A percentile compares a stretch with the other conserved stretches of the same genome.
Evolutionary conservation across 92 coral and sea anemone species (phyloP).

Genomic region (Diadumene lineata): DNA sequence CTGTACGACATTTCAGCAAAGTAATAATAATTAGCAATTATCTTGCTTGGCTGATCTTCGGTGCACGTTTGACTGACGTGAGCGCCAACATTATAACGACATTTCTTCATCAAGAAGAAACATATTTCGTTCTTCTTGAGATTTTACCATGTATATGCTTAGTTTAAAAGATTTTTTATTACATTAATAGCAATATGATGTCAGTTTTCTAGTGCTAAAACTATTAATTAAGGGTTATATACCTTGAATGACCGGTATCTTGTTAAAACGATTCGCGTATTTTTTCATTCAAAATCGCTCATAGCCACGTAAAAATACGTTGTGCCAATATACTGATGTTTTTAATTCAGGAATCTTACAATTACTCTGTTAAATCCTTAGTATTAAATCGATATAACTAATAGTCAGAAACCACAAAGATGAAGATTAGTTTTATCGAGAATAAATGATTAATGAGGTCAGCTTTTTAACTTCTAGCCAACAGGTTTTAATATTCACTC

Average conservation of each 20-base stretch:
- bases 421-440: constrained; percentile 12
- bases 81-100: background rate
- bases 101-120: background rate
- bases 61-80: background rate
- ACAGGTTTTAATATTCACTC: constrained; percentile 2
- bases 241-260: background rate
- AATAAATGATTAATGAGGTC: constrained; percentile 30
- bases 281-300: background rate
- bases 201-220: background rate
- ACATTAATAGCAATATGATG: background rate
- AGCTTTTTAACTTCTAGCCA: constrained; percentile 9
- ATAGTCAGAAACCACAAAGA: background rate
- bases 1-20: background rate
- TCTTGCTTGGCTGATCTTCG: background rate
- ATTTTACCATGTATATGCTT: background rate
- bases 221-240: background rate
- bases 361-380: background rate
- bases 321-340: too few species aligned
- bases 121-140: background rate
- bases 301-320: too few species aligned
- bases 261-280: background rate
- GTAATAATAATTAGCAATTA: background rate
- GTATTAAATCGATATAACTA: background rate
- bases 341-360: too few species aligned
- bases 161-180: background rate